Evolutionary conservation across 1,140 invertebrate species (phyloP), one percentile per base, ranked within the genome.

Genomic region (Temnothorax curvispinosus): DNA sequence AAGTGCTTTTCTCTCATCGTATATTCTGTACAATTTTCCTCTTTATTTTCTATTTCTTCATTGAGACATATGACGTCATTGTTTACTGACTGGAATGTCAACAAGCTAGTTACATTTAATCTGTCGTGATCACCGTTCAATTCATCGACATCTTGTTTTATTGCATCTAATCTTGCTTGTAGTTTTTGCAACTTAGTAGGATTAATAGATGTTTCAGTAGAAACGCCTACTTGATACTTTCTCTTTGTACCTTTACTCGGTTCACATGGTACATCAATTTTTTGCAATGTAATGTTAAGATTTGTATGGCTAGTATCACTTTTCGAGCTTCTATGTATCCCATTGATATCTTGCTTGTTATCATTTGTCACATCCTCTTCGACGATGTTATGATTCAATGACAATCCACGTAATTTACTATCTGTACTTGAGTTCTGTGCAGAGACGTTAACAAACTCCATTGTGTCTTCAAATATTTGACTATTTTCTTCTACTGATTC

Each of bases 61-160:
- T 27, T 2, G 64, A 85, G 6, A 35, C 18, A 74, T 50, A 71
- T 54, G 3, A 62, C 0, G 7, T 2, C 44, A 18, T 54, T 56
- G 13, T 74, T 44, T 60, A 50, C n/a, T n/a, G 71, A 13, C 15
- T 88, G 74, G 27, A 80, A 38, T 81, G 85, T 87, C n/a, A 85
- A 50, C 38, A 72, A 80, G 38, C 3, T 18, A 44, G 65, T 18
- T 41, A 18, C 1, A 54, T 38, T 58, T 62, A 13, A 54, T 35
- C 1, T 27, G 13, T 65, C 41, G 13, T 60, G 64, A 76, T 75
- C 41, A 75, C 6, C 60, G n/a, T 60, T 38, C 1, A 65, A 8
- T 56, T 62, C 27, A 41, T 88, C 32, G 35, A 0, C 4, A 13
- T 47, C 18, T 44, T 32, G 65, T 50, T 69, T 9, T 35, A 32